A percentile compares a stretch with the other conserved stretches of the same genome.
phyloP scores from a whole-genome alignment of 2,113 vertebrate species.

The Dicaeum eximium region DNA sequence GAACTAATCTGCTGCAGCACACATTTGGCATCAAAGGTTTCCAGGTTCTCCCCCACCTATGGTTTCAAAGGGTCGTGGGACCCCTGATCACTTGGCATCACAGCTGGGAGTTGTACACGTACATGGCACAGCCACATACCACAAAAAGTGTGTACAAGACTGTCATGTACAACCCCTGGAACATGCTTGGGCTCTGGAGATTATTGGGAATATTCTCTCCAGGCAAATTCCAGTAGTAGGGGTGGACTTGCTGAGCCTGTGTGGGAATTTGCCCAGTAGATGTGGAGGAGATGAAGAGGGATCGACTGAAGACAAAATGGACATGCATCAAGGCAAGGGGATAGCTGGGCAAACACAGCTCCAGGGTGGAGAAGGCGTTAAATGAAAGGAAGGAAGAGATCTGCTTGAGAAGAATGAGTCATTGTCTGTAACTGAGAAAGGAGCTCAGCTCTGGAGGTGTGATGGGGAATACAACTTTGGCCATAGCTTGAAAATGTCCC shows the following conservation, averaged over 20 bases:
- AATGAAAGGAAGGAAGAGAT: background rate
- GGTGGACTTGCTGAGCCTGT: background rate
- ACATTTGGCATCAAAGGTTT: background rate
- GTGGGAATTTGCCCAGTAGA: background rate
- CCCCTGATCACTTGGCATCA: background rate
- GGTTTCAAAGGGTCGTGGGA: background rate
- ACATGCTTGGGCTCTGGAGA: rapidly evolving
- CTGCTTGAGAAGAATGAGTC: background rate
- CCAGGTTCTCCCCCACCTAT: background rate
- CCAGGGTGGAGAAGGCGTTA: background rate
- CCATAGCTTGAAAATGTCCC: background rate
- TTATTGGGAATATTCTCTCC: background rate
- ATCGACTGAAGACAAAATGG: background rate
- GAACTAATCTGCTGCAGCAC: background rate
- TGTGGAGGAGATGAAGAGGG: background rate
- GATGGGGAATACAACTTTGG: background rate
- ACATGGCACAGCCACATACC: background rate
- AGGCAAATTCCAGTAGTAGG: background rate
- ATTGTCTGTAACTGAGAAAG: background rate
- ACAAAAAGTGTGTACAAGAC: background rate
- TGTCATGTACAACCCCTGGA: background rate
- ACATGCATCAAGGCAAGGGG: rapidly evolving
- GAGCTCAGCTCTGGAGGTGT: background rate
- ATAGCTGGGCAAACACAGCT: background rate
- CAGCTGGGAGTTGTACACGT: rapidly evolving